Conservation (phyloP, 2,888 invertebrate species). For the Microplitis deprimator region DNA sequence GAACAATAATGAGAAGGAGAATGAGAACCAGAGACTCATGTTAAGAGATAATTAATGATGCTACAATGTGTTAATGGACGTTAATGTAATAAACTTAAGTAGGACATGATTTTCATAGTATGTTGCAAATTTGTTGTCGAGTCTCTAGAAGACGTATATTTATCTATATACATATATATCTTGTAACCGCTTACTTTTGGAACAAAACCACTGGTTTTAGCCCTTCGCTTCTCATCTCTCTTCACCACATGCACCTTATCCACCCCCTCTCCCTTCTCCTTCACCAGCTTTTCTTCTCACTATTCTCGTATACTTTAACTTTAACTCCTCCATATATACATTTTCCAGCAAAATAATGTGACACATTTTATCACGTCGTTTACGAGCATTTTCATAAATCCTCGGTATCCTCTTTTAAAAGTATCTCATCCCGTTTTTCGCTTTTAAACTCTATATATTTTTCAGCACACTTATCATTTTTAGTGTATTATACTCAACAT, state of each 20-base stretch:
- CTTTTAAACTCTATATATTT: constrained; percentile 4
- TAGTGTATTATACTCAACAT: not conserved
- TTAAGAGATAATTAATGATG: constrained; percentile 49
- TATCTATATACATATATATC: not conserved
- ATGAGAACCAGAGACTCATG: constrained; percentile 35
- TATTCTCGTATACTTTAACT: constrained; percentile 10
- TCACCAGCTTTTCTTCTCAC: not conserved
- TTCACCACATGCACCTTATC: not conserved
- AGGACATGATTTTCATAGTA: constrained; percentile 39
- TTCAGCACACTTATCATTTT: constrained; percentile 6
- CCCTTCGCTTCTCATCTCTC: not conserved
- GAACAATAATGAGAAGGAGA: constrained; percentile 45
- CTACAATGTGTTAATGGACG: constrained; percentile 48
- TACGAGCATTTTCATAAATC: constrained; percentile 33
- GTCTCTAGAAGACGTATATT: constrained; percentile 6
- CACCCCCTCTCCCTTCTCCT: not conserved
- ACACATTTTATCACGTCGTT: constrained; percentile 26
- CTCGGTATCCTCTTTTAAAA: constrained; percentile 8
- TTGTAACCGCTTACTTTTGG: constrained; percentile 2
- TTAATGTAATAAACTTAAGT: constrained; percentile 51
- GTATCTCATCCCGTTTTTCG: constrained; percentile 14
- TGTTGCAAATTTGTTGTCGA: constrained; percentile 25
- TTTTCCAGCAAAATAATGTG: constrained; percentile 24
- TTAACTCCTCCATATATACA: not conserved
- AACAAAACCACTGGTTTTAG: constrained; percentile 10